phyloP scores from a whole-genome alignment of 2,113 vertebrate genomes.

The Ia io region DNA sequence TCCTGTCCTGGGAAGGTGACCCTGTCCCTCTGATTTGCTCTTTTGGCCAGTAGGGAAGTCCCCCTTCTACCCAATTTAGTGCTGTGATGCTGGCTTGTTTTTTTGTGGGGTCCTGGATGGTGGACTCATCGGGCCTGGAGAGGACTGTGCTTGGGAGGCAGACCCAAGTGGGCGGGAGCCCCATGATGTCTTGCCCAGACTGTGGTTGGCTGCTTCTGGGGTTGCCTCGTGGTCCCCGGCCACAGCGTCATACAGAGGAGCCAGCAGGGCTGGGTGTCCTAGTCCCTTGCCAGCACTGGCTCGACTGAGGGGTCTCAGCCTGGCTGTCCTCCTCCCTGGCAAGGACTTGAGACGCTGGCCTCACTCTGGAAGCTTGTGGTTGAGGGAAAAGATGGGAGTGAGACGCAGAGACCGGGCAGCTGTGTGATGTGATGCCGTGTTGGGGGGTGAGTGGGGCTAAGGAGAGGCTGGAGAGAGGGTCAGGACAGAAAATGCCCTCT shows the following conservation, averaged over 20 bases:
- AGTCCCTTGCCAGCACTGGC: background rate
- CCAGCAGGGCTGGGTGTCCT: background rate
- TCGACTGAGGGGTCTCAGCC: background rate
- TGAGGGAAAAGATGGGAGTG: background rate
- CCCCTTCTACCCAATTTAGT: background rate
- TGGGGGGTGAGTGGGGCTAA: background rate
- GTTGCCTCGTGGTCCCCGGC: background rate
- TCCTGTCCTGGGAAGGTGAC: background rate
- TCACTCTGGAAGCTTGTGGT: background rate
- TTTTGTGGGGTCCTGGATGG: background rate
- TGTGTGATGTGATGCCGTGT: background rate
- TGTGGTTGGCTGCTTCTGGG: background rate
- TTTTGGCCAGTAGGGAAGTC: background rate
- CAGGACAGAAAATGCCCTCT: background rate
- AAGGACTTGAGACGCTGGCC: background rate
- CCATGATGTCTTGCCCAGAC: background rate
- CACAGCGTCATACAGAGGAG: fast-evolving
- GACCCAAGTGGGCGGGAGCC: background rate
- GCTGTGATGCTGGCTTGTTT: background rate
- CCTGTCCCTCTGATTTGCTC: background rate
- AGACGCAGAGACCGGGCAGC: too few species aligned
- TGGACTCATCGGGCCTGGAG: background rate
- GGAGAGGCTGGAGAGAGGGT: background rate
- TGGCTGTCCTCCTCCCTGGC: background rate
- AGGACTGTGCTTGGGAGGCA: background rate